Evolutionary conservation across 53 echinoderm and acorn worm genomes (phyloP).

Genomic region (Mesocentrotus franciscanus): DNA sequence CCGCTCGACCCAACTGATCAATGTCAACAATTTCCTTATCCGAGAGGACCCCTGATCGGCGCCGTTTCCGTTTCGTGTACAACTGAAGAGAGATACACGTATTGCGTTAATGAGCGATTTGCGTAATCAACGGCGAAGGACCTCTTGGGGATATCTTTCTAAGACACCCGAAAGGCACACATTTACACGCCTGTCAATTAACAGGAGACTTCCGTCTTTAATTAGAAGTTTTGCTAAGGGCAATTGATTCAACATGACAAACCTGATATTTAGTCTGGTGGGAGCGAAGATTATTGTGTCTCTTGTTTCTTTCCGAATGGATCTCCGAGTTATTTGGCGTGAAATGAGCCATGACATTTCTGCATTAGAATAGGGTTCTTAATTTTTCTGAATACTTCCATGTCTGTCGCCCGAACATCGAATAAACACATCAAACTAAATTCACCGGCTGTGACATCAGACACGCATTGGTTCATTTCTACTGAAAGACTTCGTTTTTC

Average conservation of each 20-base stretch:
- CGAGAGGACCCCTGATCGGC: background rate
- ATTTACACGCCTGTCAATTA: background rate
- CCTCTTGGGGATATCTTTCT: background rate
- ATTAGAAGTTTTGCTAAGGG: background rate
- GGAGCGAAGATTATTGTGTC: background rate
- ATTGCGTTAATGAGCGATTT: constrained; percentile 22
- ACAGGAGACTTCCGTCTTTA: background rate
- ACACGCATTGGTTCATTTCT: too few relatives aligned
- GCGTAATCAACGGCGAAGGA: background rate
- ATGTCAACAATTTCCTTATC: background rate
- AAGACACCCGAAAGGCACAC: background rate
- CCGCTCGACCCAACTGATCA: background rate
- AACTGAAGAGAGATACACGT: constrained; percentile 24
- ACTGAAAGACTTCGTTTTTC: too few relatives aligned
- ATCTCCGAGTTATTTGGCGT: background rate
- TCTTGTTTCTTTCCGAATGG: background rate
- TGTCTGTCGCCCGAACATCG: too few relatives aligned
- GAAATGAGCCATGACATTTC: constrained; percentile 11
- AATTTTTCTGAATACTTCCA: background rate
- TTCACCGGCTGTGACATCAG: background rate
- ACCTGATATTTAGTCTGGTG: background rate
- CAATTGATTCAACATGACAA: background rate
- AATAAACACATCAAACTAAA: background rate
- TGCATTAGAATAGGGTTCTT: background rate
- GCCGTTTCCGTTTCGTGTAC: background rate